Conservation (phyloP, 2,888 invertebrate genomes). For the Phortica okadai region DNA sequence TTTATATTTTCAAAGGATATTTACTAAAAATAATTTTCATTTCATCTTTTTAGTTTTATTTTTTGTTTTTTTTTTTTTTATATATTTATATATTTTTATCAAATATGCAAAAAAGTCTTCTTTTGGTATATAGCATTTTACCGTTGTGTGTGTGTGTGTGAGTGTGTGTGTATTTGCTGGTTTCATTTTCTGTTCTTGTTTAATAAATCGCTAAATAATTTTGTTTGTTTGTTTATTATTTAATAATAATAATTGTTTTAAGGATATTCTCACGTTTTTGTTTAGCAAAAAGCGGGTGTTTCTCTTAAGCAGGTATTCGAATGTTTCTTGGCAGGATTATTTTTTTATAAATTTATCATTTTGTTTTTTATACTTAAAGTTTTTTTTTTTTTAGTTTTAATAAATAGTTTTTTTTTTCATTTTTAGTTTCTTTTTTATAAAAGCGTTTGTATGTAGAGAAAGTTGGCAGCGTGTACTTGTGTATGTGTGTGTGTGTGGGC, state of each 20-base stretch:
- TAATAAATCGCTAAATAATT: conserved; percentile 20
- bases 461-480: conserved; percentile 44
- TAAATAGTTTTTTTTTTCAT: conserved; percentile 38
- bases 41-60: conserved; percentile 37
- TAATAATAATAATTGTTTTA: not conserved
- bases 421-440: conserved; percentile 53
- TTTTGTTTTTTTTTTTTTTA: conserved; percentile 22
- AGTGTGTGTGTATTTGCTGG: conserved; percentile 16
- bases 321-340: conserved; percentile 74
- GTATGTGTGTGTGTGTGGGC: conserved; percentile 42
- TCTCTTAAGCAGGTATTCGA: conserved; percentile 73
- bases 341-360: conserved; percentile 50
- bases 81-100: conserved; percentile 45
- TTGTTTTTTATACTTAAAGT: conserved; percentile 39
- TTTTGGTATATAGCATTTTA: conserved; percentile 42
- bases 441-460: conserved; percentile 55
- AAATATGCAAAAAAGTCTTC: conserved; percentile 49
- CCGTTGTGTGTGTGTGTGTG: conserved; percentile 40
- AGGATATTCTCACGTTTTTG: conserved; percentile 30
- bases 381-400: conserved; percentile 43
- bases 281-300: conserved; percentile 73
- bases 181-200: conserved; percentile 30
- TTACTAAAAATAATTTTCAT: conserved; percentile 41
- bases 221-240: conserved; percentile 10
- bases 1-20: conserved; percentile 32